Conservation (phyloP, 2,888 invertebrate genomes). For the Erynnis tages region DNA sequence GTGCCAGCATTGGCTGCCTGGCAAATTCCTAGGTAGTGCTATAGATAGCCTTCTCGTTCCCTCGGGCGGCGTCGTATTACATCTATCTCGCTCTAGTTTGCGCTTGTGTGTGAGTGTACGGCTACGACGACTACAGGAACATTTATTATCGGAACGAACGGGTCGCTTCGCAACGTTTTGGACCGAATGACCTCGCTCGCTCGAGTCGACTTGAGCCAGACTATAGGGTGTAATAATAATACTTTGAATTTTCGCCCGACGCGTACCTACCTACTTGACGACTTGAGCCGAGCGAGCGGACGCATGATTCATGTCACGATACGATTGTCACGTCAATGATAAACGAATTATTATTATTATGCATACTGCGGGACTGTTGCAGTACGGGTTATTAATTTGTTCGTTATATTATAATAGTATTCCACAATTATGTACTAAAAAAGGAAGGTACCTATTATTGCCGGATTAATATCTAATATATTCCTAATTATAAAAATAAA, state of each 20-base stretch:
- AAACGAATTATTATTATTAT: conserved; percentile 10
- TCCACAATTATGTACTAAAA: too few species aligned
- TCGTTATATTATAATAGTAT: too few species aligned
- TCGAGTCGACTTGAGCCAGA: conserved; percentile 38
- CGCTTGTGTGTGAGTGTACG: conserved; percentile 36
- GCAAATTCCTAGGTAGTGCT: conserved; percentile 56
- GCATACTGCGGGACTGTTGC: too few species aligned
- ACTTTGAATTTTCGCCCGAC: not conserved
- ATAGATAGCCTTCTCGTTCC: conserved; percentile 47
- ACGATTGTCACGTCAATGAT: conserved; percentile 8
- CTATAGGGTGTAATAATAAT: conserved; percentile 33
- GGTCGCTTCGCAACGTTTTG: conserved; percentile 41
- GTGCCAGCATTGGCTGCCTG: conserved; percentile 68
- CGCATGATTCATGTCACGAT: conserved; percentile 21
- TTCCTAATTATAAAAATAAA: too few species aligned
- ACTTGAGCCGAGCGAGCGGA: conserved; percentile 17
- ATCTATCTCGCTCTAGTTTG: conserved; percentile 35
- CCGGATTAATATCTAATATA: too few species aligned
- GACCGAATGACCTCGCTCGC: conserved; percentile 53
- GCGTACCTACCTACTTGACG: not conserved
- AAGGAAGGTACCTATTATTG: too few species aligned
- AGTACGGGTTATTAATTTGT: too few species aligned
- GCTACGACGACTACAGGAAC: conserved; percentile 39
- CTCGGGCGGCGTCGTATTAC: conserved; percentile 32
- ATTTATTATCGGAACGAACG: conserved; percentile 51